Evolutionary conservation across 2,888 invertebrate genomes (phyloP), one percentile per base, ranked within the genome.

Genomic region (Pharmacophagus antenor): DNA sequence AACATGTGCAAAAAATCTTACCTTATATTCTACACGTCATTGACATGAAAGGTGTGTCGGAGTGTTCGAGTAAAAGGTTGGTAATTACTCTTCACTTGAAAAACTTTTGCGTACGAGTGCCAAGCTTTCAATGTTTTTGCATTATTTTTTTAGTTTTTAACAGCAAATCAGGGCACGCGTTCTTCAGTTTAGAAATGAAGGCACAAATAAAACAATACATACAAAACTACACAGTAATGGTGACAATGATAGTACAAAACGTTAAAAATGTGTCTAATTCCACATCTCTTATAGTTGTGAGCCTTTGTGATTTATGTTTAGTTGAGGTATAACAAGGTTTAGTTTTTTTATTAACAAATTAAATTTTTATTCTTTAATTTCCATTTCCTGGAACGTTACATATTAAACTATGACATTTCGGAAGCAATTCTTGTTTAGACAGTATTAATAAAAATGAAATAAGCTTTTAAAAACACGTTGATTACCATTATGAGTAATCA

Each of bases 51-150:
- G 15, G 37, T 50, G 25, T 44, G 20, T 49, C 17, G 37, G 37
- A 8, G 42, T 27, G 20, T 56, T 18, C 44, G 17, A 20, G 27
- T 27, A n/a, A 21, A 51, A 51, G 50, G 27, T 57, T 44, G 20
- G 41, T 52, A 22, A 31, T 51, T 37, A 37, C 37, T 37, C 37
- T 37, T 37, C 37, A 37, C 15, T 8, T 37, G 37, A n/a, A 37
- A 37, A 37, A 15, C n/a, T 7, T 21, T 23, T 41, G 49, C 42
- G 25, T 20, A 21, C 31, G 20, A 37, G 22, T 37, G 15, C 20
- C 20, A n/a, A 20, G 23, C 17, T 44, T 44, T 18, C 42, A 42
- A 18, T 10, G 44, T 18, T 53, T 41, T 25, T 44, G 17, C n/a
- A 21, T 18, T 4, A 12, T 25, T 53, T 25, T 12, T 25, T n/a